phyloP scores from a whole-genome alignment of 1,140 invertebrate genomes.

The Nymphalis io region DNA sequence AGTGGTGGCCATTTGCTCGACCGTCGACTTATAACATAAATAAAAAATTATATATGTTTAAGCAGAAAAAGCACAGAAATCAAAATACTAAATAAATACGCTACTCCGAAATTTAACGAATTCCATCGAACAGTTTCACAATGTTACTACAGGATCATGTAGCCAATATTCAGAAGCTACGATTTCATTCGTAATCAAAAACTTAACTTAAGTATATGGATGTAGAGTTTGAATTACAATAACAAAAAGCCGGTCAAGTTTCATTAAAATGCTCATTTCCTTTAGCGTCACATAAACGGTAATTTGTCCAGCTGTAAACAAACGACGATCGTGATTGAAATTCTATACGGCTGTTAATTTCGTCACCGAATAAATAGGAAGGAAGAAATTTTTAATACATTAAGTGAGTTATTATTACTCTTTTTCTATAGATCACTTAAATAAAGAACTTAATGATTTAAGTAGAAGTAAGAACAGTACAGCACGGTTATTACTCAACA shows the following conservation, averaged over 20 bases:
- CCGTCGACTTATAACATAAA: too few species aligned
- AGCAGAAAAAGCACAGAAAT: too few species aligned
- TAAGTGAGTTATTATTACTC: too few species aligned
- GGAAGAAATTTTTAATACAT: too few species aligned
- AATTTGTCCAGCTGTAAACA: constrained; percentile 28
- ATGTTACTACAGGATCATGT: constrained; percentile 4
- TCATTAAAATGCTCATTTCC: constrained; percentile 35
- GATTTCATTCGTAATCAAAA: background rate
- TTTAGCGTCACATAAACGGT: constrained; percentile 26
- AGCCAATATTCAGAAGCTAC: constrained; percentile 15
- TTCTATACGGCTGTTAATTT: constrained; percentile 17
- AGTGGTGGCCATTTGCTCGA: too few species aligned
- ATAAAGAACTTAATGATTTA: too few species aligned
- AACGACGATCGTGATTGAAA: constrained; percentile 22
- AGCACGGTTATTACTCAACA: too few species aligned
- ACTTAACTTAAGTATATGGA: background rate
- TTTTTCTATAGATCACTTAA: too few species aligned
- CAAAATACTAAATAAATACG: background rate
- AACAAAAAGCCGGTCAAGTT: background rate
- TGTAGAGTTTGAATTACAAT: constrained; percentile 10
- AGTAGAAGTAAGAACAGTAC: too few species aligned
- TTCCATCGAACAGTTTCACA: background rate
- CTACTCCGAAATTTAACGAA: background rate
- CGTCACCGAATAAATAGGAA: constrained; percentile 7
- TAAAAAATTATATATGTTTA: too few species aligned